Base-by-base conservation (phyloP, 2,888 invertebrate species). In the Drosophila anomalipes region DNA sequence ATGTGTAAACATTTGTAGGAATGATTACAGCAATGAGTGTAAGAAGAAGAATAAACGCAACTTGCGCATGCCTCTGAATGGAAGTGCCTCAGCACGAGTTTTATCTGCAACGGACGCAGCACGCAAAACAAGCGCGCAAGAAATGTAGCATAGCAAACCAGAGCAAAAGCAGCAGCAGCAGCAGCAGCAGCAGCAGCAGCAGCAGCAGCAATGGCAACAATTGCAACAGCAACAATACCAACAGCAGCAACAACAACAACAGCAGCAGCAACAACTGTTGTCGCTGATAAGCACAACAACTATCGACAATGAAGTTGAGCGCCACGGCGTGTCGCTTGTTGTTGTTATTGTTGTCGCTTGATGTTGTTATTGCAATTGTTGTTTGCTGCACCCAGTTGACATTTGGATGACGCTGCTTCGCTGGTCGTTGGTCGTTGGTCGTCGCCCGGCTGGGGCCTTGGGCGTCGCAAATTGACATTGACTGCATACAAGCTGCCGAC, bases 101-200 rank as follows among this genome's bases (percentile, higher is more conserved):
- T 86, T 86, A 86, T 86, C 86, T 90, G 89, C 86, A 86, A 63
- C 86, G 86, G 86, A 86, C 90, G 89, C 88, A 70, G 81, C 62
- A 84, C 51, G 79, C 82, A 81, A 69, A 86, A 56, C 52, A 71
- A 65, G 54, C 67, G 52, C 67, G 52, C n/a, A 81, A 79, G 63
- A 72, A 78, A 67, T 78, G 68, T 62, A 22, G 28, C 39, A 59
- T 68, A 86, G 73, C 62, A 51, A 52, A 33, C 61, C n/a, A 49
- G 47, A 53, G 44, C 35, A 73, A 65, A 58, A 60, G 16, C 70
- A 51, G 33, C 53, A 62, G n/a, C 67, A 77, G 54, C 57, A 56
- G 14, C 57, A 56, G 14, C 57, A 60, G 22, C 63, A 59, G 22
- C 22, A 22, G 22, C 63, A 59, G 22, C 22, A 22, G 22, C 66